These are phyloP conservation scores for Zaprionus obscuricornis DNA, from an alignment of 2,888 invertebrate genomes.

Conservation along the genomic window DNA sequence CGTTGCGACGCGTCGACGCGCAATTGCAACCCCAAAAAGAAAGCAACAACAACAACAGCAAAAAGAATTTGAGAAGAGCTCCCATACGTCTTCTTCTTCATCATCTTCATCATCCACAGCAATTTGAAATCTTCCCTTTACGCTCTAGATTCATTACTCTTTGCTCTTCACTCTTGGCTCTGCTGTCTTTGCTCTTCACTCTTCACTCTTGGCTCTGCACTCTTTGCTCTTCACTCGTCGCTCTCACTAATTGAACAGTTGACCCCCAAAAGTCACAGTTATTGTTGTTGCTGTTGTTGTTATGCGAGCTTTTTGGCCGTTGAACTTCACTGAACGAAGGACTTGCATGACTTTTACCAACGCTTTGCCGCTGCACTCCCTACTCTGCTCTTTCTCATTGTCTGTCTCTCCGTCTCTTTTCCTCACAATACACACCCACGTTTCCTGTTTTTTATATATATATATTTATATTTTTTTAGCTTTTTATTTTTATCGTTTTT, in stretches of 20 bases:
- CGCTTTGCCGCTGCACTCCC: not conserved
- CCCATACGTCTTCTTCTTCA: too few relatives aligned
- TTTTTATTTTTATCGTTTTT: slow-evolving; percentile 13
- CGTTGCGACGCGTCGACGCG: slow-evolving; percentile 24
- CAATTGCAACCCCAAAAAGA: slow-evolving; percentile 44
- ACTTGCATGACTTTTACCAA: slow-evolving; percentile 26
- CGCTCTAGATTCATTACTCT: too few relatives aligned
- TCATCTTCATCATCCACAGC: not conserved
- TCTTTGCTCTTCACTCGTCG: too few relatives aligned
- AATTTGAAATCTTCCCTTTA: too few relatives aligned
- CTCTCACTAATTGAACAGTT: slow-evolving; percentile 22
- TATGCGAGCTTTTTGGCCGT: slow-evolving; percentile 45
- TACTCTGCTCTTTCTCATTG: too few relatives aligned
- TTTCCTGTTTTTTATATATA: slow-evolving; percentile 49
- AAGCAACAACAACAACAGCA: too few relatives aligned
- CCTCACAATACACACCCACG: slow-evolving; percentile 36
- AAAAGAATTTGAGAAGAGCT: too few relatives aligned
- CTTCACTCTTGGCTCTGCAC: not conserved
- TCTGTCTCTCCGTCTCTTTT: not conserved
- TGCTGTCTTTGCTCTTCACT: not conserved
- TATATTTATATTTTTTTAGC: not conserved
- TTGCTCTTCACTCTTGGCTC: too few relatives aligned
- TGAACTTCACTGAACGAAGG: slow-evolving; percentile 40
- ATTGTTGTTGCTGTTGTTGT: slow-evolving; percentile 18
- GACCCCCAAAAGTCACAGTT: slow-evolving; percentile 49